phyloP scores from a whole-genome alignment of 1,140 invertebrate genomes.

The Pseudobourletiella spinata region DNA sequence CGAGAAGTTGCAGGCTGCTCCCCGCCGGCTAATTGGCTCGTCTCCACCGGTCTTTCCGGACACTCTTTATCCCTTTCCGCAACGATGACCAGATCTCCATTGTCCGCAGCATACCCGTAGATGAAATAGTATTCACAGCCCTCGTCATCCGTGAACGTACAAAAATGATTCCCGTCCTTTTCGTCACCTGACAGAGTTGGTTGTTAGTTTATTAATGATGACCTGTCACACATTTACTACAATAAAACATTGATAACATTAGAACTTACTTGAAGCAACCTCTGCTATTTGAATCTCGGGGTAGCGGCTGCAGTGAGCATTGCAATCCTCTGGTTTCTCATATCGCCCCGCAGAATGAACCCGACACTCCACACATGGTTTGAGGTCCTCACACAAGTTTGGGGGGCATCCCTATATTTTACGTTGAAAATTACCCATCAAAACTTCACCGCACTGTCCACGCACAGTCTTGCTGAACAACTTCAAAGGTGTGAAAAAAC shows the following conservation, averaged over 20 bases:
- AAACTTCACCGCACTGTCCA: too few relatives aligned
- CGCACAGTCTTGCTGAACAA: too few relatives aligned
- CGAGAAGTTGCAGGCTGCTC: too few relatives aligned
- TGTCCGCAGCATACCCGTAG: neutral
- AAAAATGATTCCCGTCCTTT: neutral
- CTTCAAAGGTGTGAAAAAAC: too few relatives aligned
- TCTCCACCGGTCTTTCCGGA: too few relatives aligned
- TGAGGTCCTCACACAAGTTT: slow-evolving; percentile 66
- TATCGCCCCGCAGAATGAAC: slow-evolving; percentile 70
- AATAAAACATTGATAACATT: neutral
- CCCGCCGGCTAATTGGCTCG: too few relatives aligned
- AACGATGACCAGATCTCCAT: neutral
- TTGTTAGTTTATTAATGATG: neutral
- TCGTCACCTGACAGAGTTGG: slow-evolving; percentile 3
- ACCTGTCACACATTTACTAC: neutral
- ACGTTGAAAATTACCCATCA: too few relatives aligned
- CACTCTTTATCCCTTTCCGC: slow-evolving; percentile 5
- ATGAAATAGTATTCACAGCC: slow-evolving; percentile 6
- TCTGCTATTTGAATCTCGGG: slow-evolving; percentile 4
- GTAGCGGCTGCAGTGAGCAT: slow-evolving; percentile 12
- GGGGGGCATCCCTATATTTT: neutral
- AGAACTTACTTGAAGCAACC: slow-evolving; percentile 6
- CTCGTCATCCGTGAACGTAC: neutral
- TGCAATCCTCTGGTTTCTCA: slow-evolving; percentile 50
- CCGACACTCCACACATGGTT: slow-evolving; percentile 85